Base-by-base conservation (phyloP, 2,113 vertebrate genomes). In the Asarcornis scutulata region DNA sequence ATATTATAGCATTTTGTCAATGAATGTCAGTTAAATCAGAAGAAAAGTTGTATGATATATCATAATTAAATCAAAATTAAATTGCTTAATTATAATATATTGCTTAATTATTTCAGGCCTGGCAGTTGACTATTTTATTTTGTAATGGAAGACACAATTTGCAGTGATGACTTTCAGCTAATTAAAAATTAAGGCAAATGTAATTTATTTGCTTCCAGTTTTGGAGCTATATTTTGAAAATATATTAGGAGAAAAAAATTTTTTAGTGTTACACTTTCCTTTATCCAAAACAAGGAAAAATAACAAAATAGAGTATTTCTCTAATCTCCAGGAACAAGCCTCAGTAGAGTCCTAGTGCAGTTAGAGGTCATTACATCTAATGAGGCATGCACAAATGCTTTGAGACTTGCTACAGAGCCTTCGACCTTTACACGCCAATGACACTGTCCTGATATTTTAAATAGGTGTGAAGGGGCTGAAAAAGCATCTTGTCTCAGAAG, bases 131-230 rank as follows among this genome's bases (percentile, higher is more conserved):
- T 94, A 91, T 67, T 95, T 76, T 87, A 87, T 81, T 89, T 94
- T 83, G 55, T 86, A 90, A 95, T 93, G 79, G 77, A 94, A 97
- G 93, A 88, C 64, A 95, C 73, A 97, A 91, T 93, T 86, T 96
- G 73, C 88, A 93, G 55, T 77, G 89, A 95, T 26, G 90, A 92
- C 81, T 97, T 97, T 91, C 90, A 91, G 91, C 90, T 97, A 96
- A 97, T 96, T 96, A 96, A 97, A 96, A 95, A 97, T 96, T 95
- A 97, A 93, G 73, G 96, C 69, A 97, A 96, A 97, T 88, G 75
- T 89, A 88, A 97, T 96, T 92, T 96, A 96, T 97, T 96, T 96
- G 80, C 87, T 91, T 97, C 76, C 68, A 81, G 64, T 86, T 97
- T 76, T 80, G 15, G 55, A 84, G 75, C 11, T 92, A 6, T 42